Conservation (phyloP, 2,113 vertebrate species). For the Alethe diademata region DNA sequence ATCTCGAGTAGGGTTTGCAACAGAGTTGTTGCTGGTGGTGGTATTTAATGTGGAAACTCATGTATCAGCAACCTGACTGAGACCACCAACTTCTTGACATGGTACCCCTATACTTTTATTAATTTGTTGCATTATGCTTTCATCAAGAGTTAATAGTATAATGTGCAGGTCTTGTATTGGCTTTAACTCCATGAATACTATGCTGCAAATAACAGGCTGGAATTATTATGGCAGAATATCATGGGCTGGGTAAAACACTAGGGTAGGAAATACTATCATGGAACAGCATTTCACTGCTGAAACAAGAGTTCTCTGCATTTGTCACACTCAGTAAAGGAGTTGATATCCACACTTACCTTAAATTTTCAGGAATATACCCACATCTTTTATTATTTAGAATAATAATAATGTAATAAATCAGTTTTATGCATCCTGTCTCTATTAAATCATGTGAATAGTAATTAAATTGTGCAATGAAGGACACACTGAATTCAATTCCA, state of each 20-base stretch:
- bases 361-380: slow-evolving; percentile 17
- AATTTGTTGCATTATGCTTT: background rate
- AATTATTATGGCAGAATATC: slow-evolving; percentile 4
- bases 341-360: slow-evolving; percentile 27
- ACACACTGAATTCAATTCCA: slow-evolving; percentile 24
- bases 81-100: background rate
- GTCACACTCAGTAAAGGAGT: background rate
- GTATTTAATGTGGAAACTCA: background rate
- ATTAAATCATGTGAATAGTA: slow-evolving; percentile 51
- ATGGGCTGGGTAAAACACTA: background rate
- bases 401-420: slow-evolving; percentile 43
- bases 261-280: background rate
- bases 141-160: background rate
- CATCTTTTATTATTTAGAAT: slow-evolving; percentile 6
- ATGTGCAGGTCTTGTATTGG: background rate
- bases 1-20: background rate
- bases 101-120: background rate
- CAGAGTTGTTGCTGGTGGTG: background rate
- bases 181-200: background rate
- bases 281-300: background rate
- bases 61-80: background rate
- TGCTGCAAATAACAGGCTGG: background rate
- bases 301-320: background rate
- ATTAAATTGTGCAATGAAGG: slow-evolving; percentile 49
- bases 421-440: slow-evolving; percentile 13